phyloP scores from a whole-genome alignment of 2,797 vertebrate genomes.

The Cryptoblepharus egeriae region DNA sequence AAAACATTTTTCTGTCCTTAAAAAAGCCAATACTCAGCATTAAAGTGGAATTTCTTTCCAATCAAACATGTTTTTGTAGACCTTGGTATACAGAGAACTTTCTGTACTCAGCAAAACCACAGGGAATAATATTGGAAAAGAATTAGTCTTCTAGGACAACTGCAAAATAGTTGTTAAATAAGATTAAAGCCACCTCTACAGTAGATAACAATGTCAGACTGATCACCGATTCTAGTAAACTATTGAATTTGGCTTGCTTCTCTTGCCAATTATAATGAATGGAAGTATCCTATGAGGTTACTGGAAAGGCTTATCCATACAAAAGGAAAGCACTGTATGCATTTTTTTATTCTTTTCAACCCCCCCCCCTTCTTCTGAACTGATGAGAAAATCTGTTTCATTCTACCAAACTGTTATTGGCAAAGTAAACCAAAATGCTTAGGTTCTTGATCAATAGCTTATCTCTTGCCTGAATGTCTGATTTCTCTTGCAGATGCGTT shows the following conservation, averaged over 20 bases:
- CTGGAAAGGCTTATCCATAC: not conserved
- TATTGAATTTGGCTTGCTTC: constrained; percentile 6
- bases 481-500: not conserved
- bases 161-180: constrained; percentile 30
- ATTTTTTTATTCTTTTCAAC: constrained; percentile 16
- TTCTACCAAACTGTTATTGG: constrained; percentile 3
- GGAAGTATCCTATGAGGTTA: not conserved
- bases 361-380: not conserved
- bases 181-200: constrained; percentile 32
- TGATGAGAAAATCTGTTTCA: not conserved
- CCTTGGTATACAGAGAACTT: constrained; percentile 4
- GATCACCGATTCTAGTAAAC: constrained; percentile 16
- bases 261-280: constrained; percentile 14
- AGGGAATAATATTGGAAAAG: constrained; percentile 17
- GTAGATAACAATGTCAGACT: constrained; percentile 9
- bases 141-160: constrained; percentile 29
- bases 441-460: not conserved
- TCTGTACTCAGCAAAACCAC: constrained; percentile 16
- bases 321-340: not conserved
- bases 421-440: not conserved
- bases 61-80: constrained; percentile 6
- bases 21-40: not conserved
- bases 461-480: constrained; percentile 2
- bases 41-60: constrained; percentile 3
- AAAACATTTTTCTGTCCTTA: not conserved